A percentile compares a stretch with the other conserved stretches of the same genome.
phyloP scores from a whole-genome alignment of 2,113 vertebrate genomes.

The Piprites chloris region DNA sequence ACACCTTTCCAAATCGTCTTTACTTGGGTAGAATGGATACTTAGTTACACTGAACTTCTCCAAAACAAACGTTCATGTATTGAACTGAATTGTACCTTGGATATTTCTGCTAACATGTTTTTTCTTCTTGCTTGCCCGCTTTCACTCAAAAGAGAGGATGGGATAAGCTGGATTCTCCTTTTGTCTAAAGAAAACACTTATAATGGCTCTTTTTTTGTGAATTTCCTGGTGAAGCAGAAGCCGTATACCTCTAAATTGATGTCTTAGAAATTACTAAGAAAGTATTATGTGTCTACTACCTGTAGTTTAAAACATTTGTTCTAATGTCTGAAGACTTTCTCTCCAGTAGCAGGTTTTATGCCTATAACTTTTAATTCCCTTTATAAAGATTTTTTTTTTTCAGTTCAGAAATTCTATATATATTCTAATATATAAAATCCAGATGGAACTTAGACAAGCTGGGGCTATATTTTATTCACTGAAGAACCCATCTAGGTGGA shows the following conservation, averaged over 20 bases:
- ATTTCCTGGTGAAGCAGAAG: background rate
- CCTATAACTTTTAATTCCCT: background rate
- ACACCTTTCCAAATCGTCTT: constrained; percentile 54
- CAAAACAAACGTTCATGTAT: constrained; percentile 16
- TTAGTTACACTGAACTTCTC: constrained; percentile 19
- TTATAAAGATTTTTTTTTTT: background rate
- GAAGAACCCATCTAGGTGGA: background rate
- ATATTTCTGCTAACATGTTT: background rate
- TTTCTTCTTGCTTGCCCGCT: background rate
- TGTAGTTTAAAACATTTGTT: background rate
- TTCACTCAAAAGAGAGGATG: background rate
- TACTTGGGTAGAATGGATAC: background rate
- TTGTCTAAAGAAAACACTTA: background rate
- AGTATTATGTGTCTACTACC: background rate
- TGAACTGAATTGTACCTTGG: constrained; percentile 5
- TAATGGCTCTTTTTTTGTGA: background rate
- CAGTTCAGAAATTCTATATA: background rate
- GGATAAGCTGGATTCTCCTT: background rate
- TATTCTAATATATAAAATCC: background rate
- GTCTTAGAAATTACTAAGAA: background rate
- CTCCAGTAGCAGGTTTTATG: background rate
- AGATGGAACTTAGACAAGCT: background rate
- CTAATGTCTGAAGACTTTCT: background rate
- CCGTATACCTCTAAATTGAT: background rate
- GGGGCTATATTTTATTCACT: background rate